Base-by-base conservation (phyloP, 2,113 vertebrate genomes). In the Callocephalon fimbriatum region DNA sequence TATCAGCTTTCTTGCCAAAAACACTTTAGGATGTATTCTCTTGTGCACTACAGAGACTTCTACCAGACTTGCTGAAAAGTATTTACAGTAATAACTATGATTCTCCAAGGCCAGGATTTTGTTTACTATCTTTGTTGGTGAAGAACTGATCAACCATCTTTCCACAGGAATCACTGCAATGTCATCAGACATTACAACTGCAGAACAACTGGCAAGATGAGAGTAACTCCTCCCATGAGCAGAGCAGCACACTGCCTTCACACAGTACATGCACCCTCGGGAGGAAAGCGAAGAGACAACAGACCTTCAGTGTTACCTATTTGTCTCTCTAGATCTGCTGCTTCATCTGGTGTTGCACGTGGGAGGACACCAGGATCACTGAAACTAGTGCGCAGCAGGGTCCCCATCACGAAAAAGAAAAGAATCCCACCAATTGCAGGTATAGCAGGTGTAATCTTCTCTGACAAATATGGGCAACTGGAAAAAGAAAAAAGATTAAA, bases 291-390 rank as follows among this genome's bases (percentile, higher is more conserved):
- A 72, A 65, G 87, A 91, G 96, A 94, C 47, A 80, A 98, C 96
- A 95, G 93, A 96, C 95, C 97, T 92, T 94, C 83, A 10, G 68
- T 91, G 95, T 99, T 99, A 99, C 99, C 99, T 98, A 99, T 99
- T 98, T 99, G 99, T 97, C 99, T 98, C 97, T 99, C 99, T 97
- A 99, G 98, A 98, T 99, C 99, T 37, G 99, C 98, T 51, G 99
- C 99, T 97, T 99, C 99, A 77, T 99, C 99, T 20, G 98, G 98
- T 15, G 98, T 99, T 96, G 99, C 99, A 18, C 99, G 97, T 19
- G 99, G 99, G 86, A 99, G 98, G 94, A 99, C 99, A 66, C 99
- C 99, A 6, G 99, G 99, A 92, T 99, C 99, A 90, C 99, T 99
- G 98, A 99, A 99, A 98, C 99, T 99, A 84, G 99, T 99, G 53